Percentiles rank a stretch among this genome's conserved stretches.
These are phyloP conservation scores for Apaloderma vittatum DNA, from an alignment of 2,113 vertebrate species.

Conservation along the genomic window DNA sequence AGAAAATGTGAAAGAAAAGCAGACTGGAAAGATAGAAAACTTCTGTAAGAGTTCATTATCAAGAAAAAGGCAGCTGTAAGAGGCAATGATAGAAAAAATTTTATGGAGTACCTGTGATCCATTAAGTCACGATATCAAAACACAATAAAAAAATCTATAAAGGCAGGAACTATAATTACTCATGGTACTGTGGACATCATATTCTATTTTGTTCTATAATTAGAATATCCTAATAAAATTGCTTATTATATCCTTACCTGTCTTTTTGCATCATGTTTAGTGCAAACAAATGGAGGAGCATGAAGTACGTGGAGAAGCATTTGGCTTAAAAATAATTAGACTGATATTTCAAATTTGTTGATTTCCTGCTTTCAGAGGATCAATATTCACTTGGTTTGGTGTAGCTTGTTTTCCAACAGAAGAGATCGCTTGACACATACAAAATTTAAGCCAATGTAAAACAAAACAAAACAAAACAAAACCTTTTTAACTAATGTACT, in stretches of 20 bases:
- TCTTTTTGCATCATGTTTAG: neutral
- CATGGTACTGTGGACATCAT: neutral
- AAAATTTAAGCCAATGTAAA: neutral
- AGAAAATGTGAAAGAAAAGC: neutral
- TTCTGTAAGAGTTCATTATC: neutral
- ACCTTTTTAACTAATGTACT: neutral
- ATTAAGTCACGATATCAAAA: neutral
- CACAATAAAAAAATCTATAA: neutral
- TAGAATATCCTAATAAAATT: neutral
- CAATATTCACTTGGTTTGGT: neutral
- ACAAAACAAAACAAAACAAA: neutral
- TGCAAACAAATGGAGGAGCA: neutral
- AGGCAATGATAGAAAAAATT: neutral
- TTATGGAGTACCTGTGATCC: neutral
- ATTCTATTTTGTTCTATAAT: neutral
- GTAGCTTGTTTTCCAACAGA: neutral
- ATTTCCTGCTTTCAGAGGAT: fast-evolving
- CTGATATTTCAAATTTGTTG: neutral
- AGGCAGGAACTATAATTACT: neutral
- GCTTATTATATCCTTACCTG: neutral
- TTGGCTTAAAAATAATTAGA: neutral
- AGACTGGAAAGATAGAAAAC: neutral
- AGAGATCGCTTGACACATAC: fast-evolving
- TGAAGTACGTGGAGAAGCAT: neutral
- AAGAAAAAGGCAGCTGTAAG: neutral